phyloP scores from a whole-genome alignment of 35 echinoderm and acorn worm species.

The Lytechinus pictus region DNA sequence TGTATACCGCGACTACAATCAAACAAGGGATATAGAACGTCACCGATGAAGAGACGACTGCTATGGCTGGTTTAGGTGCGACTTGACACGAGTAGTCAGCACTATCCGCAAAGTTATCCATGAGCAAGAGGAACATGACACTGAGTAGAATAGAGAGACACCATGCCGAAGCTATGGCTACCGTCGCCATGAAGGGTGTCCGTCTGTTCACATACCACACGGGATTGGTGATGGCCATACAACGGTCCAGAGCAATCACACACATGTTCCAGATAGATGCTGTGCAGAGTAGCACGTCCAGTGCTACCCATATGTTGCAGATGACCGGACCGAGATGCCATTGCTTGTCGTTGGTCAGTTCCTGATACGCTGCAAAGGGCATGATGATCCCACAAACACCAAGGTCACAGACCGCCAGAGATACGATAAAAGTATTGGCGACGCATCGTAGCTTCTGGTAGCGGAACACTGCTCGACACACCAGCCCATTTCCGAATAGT shows the following conservation, averaged over 20 bases:
- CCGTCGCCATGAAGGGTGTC: conserved; percentile 78
- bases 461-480: conserved; percentile 85
- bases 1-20: conserved; percentile 84
- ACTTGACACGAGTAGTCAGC: conserved; percentile 69
- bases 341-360: conserved; percentile 62
- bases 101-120: conserved; percentile 67
- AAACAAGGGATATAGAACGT: conserved; percentile 97
- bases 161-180: conserved; percentile 79
- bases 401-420: conserved; percentile 85
- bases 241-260: conserved; percentile 90
- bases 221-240: conserved; percentile 86
- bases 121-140: conserved; percentile 68
- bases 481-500: conserved; percentile 89
- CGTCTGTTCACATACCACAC: conserved; percentile 88
- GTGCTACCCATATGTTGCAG: conserved; percentile 88
- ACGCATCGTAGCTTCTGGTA: conserved; percentile 80
- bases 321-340: conserved; percentile 85
- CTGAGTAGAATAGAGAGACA: conserved; percentile 81
- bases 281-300: conserved; percentile 87
- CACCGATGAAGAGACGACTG: conserved; percentile 82
- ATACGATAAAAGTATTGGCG: conserved; percentile 96
- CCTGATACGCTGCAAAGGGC: conserved; percentile 80
- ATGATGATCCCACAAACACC: conserved; percentile 80
- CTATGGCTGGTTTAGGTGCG: conserved; percentile 73
- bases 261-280: conserved; percentile 96